These are phyloP conservation scores for Volucella inanis DNA, from an alignment of 2,888 invertebrate species.

Conservation along the genomic window DNA sequence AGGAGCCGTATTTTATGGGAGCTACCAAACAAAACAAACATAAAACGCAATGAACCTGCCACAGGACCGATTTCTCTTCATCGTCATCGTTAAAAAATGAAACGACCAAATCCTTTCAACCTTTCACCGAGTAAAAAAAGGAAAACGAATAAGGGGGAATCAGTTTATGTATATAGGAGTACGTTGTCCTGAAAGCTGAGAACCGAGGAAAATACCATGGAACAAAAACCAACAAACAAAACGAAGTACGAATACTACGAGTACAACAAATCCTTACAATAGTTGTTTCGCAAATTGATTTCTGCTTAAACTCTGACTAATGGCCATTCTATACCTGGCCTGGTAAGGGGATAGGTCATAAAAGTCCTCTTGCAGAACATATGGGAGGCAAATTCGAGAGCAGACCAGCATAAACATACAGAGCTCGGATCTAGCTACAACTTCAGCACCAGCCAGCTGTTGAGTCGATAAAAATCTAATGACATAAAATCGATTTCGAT, in stretches of 20 bases:
- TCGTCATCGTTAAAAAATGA: conserved; percentile 54
- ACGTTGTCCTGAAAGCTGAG: background rate
- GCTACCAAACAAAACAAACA: conserved; percentile 35
- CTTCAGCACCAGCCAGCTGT: conserved; percentile 60
- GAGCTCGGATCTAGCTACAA: background rate
- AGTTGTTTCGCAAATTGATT: conserved; percentile 73
- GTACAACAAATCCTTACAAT: conserved; percentile 55
- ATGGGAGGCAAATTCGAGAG: conserved; percentile 55
- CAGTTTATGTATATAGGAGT: no score
- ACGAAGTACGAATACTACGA: conserved; percentile 6
- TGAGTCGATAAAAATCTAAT: conserved; percentile 73
- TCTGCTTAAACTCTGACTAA: conserved; percentile 73
- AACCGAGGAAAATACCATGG: background rate
- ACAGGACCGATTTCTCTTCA: conserved; percentile 21
- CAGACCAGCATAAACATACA: no score
- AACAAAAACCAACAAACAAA: conserved; percentile 24
- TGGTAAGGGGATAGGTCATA: conserved; percentile 42
- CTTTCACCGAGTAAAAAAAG: conserved; percentile 40
- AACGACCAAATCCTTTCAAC: conserved; percentile 52
- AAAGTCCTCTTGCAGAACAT: conserved; percentile 68
- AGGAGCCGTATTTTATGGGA: conserved; percentile 24
- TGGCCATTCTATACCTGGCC: conserved; percentile 40
- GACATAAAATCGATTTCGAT: conserved; percentile 73
- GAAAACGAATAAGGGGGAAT: conserved; percentile 4
- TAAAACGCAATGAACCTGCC: conserved; percentile 22